Evolutionary conservation across 1,140 invertebrate genomes (phyloP).

Genomic region (Listronotus bonariensis): DNA sequence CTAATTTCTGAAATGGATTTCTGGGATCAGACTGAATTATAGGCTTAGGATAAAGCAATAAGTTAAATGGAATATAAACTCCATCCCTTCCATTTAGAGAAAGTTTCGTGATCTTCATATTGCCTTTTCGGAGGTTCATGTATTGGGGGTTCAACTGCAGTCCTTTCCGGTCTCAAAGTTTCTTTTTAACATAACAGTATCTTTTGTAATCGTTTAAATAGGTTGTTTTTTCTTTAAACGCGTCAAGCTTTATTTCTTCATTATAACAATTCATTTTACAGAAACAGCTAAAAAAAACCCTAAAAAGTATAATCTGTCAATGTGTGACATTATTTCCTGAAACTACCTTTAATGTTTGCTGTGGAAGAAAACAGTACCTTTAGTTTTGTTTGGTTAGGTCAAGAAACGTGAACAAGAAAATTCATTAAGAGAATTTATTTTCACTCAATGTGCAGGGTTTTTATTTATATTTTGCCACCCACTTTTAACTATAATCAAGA

Average conservation of each 20-base stretch:
- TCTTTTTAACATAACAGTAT: conserved; percentile 31
- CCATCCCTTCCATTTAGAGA: conserved; percentile 39
- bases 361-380: no score
- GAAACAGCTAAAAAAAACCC: neutral
- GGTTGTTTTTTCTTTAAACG: conserved; percentile 43
- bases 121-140: conserved; percentile 18
- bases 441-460: no score
- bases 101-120: conserved; percentile 44
- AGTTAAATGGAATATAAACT: conserved; percentile 47
- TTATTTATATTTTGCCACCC: no score
- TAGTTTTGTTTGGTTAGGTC: no score
- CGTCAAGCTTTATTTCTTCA: conserved; percentile 41
- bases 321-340: neutral
- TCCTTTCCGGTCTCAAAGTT: conserved; percentile 27
- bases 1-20: conserved; percentile 32
- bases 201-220: conserved; percentile 48
- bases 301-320: neutral
- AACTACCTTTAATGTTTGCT: no score
- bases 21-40: conserved; percentile 45
- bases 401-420: no score
- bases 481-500: no score
- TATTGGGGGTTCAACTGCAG: conserved; percentile 14
- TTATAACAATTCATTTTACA: conserved; percentile 35
- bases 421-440: no score
- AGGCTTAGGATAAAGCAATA: conserved; percentile 42